Evolutionary conservation across 35 echinoderm and acorn worm species (phyloP).

Genomic region (Heliocidaris erythrogramma): DNA sequence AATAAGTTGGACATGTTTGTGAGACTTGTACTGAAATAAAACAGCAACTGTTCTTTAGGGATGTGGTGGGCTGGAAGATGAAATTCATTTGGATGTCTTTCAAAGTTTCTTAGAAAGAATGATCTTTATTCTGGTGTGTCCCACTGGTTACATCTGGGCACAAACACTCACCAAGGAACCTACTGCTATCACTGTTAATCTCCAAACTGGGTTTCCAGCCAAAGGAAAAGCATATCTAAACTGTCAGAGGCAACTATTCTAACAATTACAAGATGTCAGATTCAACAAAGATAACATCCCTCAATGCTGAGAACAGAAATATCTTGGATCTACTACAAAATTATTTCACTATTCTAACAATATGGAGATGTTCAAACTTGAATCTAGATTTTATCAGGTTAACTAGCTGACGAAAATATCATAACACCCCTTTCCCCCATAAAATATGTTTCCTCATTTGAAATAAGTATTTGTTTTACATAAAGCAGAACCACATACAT

Average conservation of each 20-base stretch:
- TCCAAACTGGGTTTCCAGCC: neutral
- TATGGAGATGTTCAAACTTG: neutral
- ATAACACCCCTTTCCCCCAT: too few species aligned
- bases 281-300: neutral
- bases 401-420: too few species aligned
- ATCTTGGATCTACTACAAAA: neutral
- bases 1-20: neutral
- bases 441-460: too few species aligned
- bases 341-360: neutral
- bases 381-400: too few species aligned
- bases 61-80: neutral
- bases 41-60: neutral
- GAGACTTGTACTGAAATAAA: neutral
- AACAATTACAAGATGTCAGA: neutral
- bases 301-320: neutral
- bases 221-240: neutral
- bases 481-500: too few species aligned
- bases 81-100: neutral
- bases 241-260: neutral
- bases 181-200: neutral
- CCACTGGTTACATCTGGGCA: neutral
- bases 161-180: neutral
- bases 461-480: too few species aligned
- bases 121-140: neutral
- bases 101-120: neutral